These are phyloP conservation scores for Abrostola triplasia DNA, from an alignment of 2,888 invertebrate genomes.

Conservation along the genomic window DNA sequence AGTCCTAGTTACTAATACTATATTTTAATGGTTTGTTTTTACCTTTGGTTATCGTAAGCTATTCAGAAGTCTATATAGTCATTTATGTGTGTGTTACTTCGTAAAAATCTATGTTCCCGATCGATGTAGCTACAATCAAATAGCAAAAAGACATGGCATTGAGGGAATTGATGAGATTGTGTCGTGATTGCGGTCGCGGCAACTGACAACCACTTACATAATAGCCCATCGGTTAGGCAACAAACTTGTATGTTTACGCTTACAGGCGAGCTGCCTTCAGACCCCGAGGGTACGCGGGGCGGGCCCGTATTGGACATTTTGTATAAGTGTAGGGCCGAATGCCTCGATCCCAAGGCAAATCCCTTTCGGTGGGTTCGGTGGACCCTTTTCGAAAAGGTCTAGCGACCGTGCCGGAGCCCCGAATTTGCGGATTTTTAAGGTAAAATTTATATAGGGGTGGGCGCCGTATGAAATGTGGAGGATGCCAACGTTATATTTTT, in stretches of 20 bases:
- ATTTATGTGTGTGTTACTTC: no score
- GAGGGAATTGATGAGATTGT: conserved; percentile 40
- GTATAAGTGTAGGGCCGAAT: conserved; percentile 85
- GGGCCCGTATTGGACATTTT: conserved; percentile 87
- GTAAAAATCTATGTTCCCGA: no score
- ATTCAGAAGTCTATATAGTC: no score
- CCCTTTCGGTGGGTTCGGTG: conserved; percentile 77
- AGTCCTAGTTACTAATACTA: no score
- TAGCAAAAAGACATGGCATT: conserved; percentile 35
- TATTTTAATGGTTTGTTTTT: no score
- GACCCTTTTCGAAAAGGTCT: conserved; percentile 85
- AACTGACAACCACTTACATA: conserved; percentile 65
- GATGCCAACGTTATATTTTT: conserved; percentile 57
- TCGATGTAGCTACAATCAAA: conserved; percentile 21
- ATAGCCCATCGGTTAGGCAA: conserved; percentile 72
- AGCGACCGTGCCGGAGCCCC: conserved; percentile 82
- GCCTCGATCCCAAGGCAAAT: conserved; percentile 85
- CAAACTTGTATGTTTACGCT: conserved; percentile 86
- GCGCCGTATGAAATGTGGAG: conserved; percentile 61
- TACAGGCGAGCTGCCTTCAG: conserved; percentile 75
- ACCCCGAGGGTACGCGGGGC: conserved; percentile 73
- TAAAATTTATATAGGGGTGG: conserved; percentile 85
- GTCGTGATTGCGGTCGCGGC: conserved; percentile 44
- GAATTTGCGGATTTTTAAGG: conserved; percentile 89
- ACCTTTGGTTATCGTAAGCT: no score